Evolutionary conservation across 2,797 vertebrate genomes (phyloP), one percentile per base, ranked within the genome.

Genomic region (Gymnoscopelus microlampas): DNA sequence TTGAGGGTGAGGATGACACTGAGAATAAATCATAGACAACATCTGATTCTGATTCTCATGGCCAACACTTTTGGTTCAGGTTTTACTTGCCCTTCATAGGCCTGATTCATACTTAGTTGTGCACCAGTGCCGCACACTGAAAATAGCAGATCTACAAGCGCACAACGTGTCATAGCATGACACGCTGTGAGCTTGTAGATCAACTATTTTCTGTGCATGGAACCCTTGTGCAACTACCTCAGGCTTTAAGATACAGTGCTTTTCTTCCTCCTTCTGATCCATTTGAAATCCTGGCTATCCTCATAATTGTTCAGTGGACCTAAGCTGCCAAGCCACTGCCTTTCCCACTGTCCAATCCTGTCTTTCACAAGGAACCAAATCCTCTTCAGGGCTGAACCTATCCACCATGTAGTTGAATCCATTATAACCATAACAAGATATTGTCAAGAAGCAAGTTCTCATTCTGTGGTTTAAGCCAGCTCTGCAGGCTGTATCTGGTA

Each of bases 21-120:
- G 56, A 69, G 70, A 76, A 66, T 29, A 57, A 68, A 49, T 53
- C 59, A 14, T 54, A 69, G 3, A 50, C 69, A 19, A 50, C 69
- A 70, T 83, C 72, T 53, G 51, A 77, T 71, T 87, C 81, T 82
- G 78, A 85, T 51, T 61, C 76, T 60, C 39, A 48, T 3, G 23
- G 23, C 66, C 44, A n/a, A 58, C 68, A 35, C 61, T 35, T 47
- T 64, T 44, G n/a, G 68, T 29, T 26, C 51, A 48, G 55, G 15
- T 15, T 15, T 44, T 44, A 10, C 48, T 12, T 62, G 63, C 44
- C 63, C 53, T 15, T 63, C 60, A 64, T 57, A 75, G 1, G 26
- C 26, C 26, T 29, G 1, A 29, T 29, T 29, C 26, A 29, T 29
- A 29, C 26, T 29, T 29, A 29, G 26, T 29, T 29, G 26, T 29